These are phyloP conservation scores for Temnopleurus reevesii DNA, from an alignment of 53 echinoderm and acorn worm species.

Conservation along the genomic window DNA sequence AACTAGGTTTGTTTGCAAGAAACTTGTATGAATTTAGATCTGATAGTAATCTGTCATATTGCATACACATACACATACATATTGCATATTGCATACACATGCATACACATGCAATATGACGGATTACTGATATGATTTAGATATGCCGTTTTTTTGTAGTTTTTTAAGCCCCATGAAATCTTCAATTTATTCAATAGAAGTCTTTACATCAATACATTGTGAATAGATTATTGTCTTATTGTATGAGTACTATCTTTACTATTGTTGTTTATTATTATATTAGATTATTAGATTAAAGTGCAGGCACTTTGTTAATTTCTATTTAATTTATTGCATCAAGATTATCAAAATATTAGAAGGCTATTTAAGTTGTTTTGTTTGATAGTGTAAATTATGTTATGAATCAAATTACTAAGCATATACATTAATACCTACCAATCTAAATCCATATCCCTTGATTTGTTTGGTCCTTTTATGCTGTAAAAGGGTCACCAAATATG, in stretches of 20 bases:
- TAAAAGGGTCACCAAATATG: neutral
- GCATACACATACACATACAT: too few relatives aligned
- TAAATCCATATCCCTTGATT: neutral
- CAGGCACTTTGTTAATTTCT: conserved; percentile 26
- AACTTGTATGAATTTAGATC: too few relatives aligned
- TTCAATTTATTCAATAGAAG: too few relatives aligned
- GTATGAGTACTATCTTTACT: conserved; percentile 26
- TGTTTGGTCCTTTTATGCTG: neutral
- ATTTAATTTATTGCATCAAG: conserved; percentile 1
- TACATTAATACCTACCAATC: neutral
- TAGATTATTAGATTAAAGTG: conserved; percentile 26
- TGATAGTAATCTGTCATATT: too few relatives aligned
- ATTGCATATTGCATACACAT: neutral
- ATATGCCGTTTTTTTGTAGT: too few relatives aligned
- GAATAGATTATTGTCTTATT: neutral
- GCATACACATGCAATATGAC: neutral
- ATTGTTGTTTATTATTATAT: too few relatives aligned
- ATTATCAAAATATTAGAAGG: neutral
- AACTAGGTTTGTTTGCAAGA: too few relatives aligned
- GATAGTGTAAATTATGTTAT: neutral
- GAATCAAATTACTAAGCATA: neutral
- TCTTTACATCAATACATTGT: neutral
- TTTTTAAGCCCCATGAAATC: too few relatives aligned
- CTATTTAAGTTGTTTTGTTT: neutral
- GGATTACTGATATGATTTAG: neutral